Evolutionary conservation across 2,888 invertebrate species (phyloP), one percentile per base, ranked within the genome.

Genomic region (Morinoia aosen): DNA sequence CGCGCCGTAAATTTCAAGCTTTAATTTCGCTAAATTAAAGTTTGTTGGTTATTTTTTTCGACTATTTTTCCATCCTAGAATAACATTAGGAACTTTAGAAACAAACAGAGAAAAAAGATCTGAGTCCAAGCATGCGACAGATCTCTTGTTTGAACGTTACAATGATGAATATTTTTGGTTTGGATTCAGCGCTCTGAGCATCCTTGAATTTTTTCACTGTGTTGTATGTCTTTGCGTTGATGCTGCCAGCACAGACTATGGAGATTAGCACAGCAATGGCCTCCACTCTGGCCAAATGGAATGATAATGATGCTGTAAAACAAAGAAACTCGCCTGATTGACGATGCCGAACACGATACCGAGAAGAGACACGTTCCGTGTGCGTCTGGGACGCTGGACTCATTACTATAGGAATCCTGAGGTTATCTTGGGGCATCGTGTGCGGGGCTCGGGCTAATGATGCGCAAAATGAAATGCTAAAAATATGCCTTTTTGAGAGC

Each of bases 291-390:
- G 40, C 40, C 90, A 90, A 90, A 90, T 90, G 90, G 90, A 90
- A 90, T 90, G 90, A 90, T 90, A 90, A 90, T 90, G 90, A 90
- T 40, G 90, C 40, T 90, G 40, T 90, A 19, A 90, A 90, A 90
- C 90, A 90, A 48, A 90, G 90, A 90, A 90, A 90, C 40, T 48
- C 39, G 90, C 90, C 90, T 90, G 14, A 90, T 90, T 90, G 90
- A 48, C 90, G 90, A 90, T 90, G 90, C 90, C 33, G 40, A 48
- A 19, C 90, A 90, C 90, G 90, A 90, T 40, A 90, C 40, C 90
- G 39, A 90, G 40, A 40, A 12, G 90, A 40, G 48, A 90, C 90
- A 40, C 39, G 76, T 90, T 90, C 3, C 90, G 1, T 2, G 11
- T 40, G 2, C 4, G 5, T 8, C 40, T 11, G 11, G 39, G 19